Percentiles rank a stretch among this genome's conserved stretches.
Evolutionary conservation across 2,113 vertebrate species (phyloP).

Genomic region (Calyptommatus sinebrachiatus): DNA sequence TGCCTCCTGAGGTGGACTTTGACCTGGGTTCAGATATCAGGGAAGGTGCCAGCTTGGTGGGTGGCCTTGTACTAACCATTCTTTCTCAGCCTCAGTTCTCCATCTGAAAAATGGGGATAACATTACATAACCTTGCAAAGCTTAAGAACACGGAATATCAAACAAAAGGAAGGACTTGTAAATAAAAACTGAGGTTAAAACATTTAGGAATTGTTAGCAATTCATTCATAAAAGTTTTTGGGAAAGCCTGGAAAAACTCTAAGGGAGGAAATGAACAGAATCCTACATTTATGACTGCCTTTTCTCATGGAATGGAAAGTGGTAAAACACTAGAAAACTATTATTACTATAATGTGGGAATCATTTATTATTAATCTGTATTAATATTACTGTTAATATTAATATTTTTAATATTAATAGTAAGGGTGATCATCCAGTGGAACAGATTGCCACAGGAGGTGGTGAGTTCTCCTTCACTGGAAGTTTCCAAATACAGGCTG

Average conservation of each 20-base stretch:
- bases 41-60: constrained; percentile 1
- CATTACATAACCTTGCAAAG: background rate
- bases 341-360: background rate
- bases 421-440: too few relatives aligned
- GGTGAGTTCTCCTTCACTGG: too few relatives aligned
- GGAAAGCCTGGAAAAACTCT: constrained; percentile 41
- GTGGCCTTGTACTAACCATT: background rate
- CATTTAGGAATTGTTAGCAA: background rate
- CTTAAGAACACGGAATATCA: background rate
- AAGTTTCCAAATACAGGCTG: too few relatives aligned
- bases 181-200: background rate
- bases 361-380: background rate
- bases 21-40: constrained; percentile 30
- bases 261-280: constrained; percentile 53
- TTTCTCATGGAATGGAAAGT: background rate
- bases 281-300: background rate
- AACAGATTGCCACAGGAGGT: too few relatives aligned
- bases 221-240: constrained; percentile 16
- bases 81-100: constrained; percentile 4
- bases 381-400: too few relatives aligned
- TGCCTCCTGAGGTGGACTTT: constrained; percentile 11
- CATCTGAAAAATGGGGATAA: constrained; percentile 31
- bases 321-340: background rate
- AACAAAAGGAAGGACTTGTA: background rate
- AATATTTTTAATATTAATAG: too few relatives aligned